Conservation (phyloP, 1,140 invertebrate species). For the Neuroterus valhalla region DNA sequence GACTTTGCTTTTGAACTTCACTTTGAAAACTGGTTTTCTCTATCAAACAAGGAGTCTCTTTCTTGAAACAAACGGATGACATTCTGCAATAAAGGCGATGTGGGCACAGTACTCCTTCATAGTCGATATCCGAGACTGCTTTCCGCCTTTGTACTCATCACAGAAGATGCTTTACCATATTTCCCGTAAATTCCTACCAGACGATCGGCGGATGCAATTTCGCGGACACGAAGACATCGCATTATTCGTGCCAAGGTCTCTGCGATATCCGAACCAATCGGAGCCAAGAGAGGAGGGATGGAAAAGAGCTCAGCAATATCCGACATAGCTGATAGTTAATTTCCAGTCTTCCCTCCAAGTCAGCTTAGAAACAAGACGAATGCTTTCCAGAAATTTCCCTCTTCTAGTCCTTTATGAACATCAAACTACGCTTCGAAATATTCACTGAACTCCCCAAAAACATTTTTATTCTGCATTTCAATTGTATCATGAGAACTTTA, state of each 20-base stretch:
- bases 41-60: neutral
- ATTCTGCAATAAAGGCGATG: constrained; percentile 1
- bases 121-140: constrained; percentile 28
- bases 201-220: constrained; percentile 22
- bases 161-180: constrained; percentile 17
- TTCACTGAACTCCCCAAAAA: neutral
- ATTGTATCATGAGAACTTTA: no score
- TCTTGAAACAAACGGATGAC: constrained; percentile 8
- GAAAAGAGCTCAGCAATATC: constrained; percentile 38
- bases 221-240: constrained; percentile 22
- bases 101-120: constrained; percentile 6
- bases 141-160: constrained; percentile 21
- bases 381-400: neutral
- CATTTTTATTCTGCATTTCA: no score
- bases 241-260: constrained; percentile 28
- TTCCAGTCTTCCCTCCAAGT: constrained; percentile 34
- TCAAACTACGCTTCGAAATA: neutral
- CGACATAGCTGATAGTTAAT: constrained; percentile 42
- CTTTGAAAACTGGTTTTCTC: neutral
- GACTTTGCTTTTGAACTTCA: neutral
- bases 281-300: constrained; percentile 1
- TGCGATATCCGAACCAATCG: constrained; percentile 19
- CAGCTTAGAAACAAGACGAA: constrained; percentile 9
- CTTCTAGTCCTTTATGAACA: neutral
- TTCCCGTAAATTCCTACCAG: constrained; percentile 20